Percentiles rank a stretch among this genome's conserved stretches.
These are phyloP conservation scores for Heliconius congener DNA, from an alignment of 1,140 invertebrate genomes.

Conservation along the genomic window DNA sequence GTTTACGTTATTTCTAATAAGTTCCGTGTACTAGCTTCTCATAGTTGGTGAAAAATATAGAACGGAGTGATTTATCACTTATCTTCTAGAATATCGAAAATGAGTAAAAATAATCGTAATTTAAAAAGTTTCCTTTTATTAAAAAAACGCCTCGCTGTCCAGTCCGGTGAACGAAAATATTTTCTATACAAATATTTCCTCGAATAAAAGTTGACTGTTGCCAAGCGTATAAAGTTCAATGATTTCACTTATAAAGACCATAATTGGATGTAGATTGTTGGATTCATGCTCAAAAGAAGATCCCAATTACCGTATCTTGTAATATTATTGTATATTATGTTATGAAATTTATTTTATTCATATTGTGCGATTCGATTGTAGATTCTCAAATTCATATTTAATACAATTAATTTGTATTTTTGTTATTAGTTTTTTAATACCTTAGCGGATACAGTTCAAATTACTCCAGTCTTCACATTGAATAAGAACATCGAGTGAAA, in stretches of 20 bases:
- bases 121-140: too few relatives aligned
- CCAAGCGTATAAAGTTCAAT: background rate
- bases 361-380: too few relatives aligned
- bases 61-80: too few relatives aligned
- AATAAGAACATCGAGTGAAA: too few relatives aligned
- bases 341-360: background rate
- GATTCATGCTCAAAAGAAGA: slow-evolving; percentile 3
- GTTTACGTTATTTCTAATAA: too few relatives aligned
- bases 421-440: too few relatives aligned
- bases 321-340: background rate
- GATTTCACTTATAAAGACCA: background rate
- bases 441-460: too few relatives aligned
- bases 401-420: too few relatives aligned
- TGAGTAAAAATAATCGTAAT: background rate
- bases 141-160: background rate
- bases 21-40: too few relatives aligned
- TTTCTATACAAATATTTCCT: background rate
- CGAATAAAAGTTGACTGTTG: background rate
- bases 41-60: too few relatives aligned
- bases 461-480: too few relatives aligned
- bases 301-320: background rate
- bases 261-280: background rate
- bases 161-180: background rate
- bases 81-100: background rate
- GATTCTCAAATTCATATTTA: too few relatives aligned